A percentile compares a stretch with the other conserved stretches of the same genome.
phyloP scores from a whole-genome alignment of 2,797 vertebrate genomes.

The Leptatherina wallacei region DNA sequence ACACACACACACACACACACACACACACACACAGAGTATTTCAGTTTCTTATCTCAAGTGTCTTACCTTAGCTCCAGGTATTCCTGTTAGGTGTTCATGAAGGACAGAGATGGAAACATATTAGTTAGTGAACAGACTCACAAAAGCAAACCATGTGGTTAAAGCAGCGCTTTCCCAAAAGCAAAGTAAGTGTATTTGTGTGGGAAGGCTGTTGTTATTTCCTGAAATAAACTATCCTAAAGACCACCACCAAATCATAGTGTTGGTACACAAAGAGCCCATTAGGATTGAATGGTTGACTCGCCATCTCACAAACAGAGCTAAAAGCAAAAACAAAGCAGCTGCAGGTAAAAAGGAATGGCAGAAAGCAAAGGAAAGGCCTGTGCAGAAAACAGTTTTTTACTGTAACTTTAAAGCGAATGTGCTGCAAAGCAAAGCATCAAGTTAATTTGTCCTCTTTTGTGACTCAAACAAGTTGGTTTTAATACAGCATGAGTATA shows the following conservation, averaged over 20 bases:
- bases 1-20: constrained; percentile 3
- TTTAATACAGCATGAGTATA: neutral
- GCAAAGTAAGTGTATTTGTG: neutral
- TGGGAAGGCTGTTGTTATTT: constrained; percentile 5
- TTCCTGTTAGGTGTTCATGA: constrained; percentile 77
- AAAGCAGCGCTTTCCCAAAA: constrained; percentile 5
- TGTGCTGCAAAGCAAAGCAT: neutral
- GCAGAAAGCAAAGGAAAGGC: constrained; percentile 11
- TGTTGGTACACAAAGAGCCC: constrained; percentile 57
- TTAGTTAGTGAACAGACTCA: constrained; percentile 55
- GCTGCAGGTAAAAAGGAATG: constrained; percentile 37
- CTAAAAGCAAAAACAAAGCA: constrained; percentile 59
- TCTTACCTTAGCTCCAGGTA: constrained; percentile 89
- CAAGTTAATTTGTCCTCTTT: neutral
- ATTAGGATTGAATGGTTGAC: constrained; percentile 61
- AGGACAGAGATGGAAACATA: constrained; percentile 40
- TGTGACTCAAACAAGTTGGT: neutral
- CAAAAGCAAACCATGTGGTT: constrained; percentile 14
- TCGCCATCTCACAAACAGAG: constrained; percentile 65
- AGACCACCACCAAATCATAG: constrained; percentile 54
- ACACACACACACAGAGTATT: neutral
- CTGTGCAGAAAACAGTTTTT: constrained; percentile 1
- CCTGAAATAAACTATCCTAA: constrained; percentile 15
- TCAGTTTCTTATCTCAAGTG: constrained; percentile 10
- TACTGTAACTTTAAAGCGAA: constrained; percentile 5